A percentile compares a stretch with the other conserved stretches of the same genome.
Evolutionary conservation across 2,888 invertebrate genomes (phyloP).

Genomic region (Embidobia sp.): DNA sequence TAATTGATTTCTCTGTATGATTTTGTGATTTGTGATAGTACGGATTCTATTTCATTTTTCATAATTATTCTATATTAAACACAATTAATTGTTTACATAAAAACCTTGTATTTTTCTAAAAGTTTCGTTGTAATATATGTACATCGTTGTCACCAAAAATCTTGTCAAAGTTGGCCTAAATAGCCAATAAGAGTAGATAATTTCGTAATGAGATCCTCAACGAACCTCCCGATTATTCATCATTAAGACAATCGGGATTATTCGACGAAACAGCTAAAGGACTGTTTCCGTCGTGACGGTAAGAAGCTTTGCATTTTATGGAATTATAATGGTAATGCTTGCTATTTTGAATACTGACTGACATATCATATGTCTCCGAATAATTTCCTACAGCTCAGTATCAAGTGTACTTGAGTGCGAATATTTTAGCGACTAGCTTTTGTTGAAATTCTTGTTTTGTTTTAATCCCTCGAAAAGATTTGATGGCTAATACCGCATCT

Average conservation of each 20-base stretch:
- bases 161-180: slow-evolving; percentile 66
- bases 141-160: slow-evolving; percentile 30
- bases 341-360: slow-evolving; percentile 62
- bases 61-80: too few relatives aligned
- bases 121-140: too few relatives aligned
- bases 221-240: slow-evolving; percentile 76
- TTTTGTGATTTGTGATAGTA: too few relatives aligned
- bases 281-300: slow-evolving; percentile 57
- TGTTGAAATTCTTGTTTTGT: slow-evolving; percentile 12
- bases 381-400: slow-evolving; percentile 34
- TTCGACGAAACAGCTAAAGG: slow-evolving; percentile 60
- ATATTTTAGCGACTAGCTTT: slow-evolving; percentile 21
- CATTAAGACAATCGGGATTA: slow-evolving; percentile 76
- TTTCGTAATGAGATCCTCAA: slow-evolving; percentile 78
- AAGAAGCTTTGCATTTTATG: slow-evolving; percentile 65
- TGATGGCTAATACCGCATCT: not conserved
- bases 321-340: slow-evolving; percentile 61
- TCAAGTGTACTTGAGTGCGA: slow-evolving; percentile 23
- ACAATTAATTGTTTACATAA: too few relatives aligned
- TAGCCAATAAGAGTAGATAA: slow-evolving; percentile 77
- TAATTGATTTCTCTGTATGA: too few relatives aligned
- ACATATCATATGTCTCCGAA: slow-evolving; percentile 55
- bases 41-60: too few relatives aligned
- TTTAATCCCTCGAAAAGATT: slow-evolving; percentile 5
- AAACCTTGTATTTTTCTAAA: too few relatives aligned